phyloP scores from a whole-genome alignment of 2,888 invertebrate genomes.

The Shargacucullia verbasci region DNA sequence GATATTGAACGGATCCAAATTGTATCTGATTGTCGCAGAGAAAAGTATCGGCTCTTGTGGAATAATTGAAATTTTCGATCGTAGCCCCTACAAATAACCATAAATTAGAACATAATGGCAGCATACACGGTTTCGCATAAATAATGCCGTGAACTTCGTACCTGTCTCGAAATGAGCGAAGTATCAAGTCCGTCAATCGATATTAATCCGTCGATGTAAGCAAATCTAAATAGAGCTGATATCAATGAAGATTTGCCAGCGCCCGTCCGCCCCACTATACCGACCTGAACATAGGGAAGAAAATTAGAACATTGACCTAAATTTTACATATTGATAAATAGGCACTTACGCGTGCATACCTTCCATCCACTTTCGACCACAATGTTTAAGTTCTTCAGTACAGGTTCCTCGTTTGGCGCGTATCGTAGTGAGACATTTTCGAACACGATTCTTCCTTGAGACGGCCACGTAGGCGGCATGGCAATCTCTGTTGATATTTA shows the following conservation, averaged over 20 bases:
- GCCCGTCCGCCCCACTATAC: conserved; percentile 93
- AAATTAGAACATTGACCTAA: background rate
- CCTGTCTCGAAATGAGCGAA: conserved; percentile 87
- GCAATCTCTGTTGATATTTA: conserved; percentile 74
- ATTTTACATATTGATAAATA: background rate
- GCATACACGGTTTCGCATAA: conserved; percentile 22
- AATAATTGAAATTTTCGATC: conserved; percentile 91
- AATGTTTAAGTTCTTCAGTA: conserved; percentile 87
- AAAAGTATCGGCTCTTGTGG: conserved; percentile 96
- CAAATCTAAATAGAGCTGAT: conserved; percentile 92
- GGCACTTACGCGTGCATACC: conserved; percentile 62
- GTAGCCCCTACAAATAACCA: conserved; percentile 83
- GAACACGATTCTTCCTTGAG: conserved; percentile 89
- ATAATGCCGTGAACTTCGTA: conserved; percentile 54
- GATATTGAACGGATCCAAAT: conserved; percentile 93
- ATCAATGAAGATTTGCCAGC: conserved; percentile 93
- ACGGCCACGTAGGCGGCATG: conserved; percentile 90
- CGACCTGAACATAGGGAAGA: conserved; percentile 68
- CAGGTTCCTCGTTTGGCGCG: conserved; percentile 88
- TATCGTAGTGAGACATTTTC: conserved; percentile 90
- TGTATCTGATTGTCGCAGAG: conserved; percentile 90
- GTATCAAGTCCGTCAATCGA: conserved; percentile 91
- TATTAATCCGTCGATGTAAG: conserved; percentile 90
- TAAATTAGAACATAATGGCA: conserved; percentile 35
- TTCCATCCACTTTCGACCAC: conserved; percentile 82